These are phyloP conservation scores for Nematostella vectensis DNA, from an alignment of 92 coral and sea anemone genomes.

Conservation along the genomic window DNA sequence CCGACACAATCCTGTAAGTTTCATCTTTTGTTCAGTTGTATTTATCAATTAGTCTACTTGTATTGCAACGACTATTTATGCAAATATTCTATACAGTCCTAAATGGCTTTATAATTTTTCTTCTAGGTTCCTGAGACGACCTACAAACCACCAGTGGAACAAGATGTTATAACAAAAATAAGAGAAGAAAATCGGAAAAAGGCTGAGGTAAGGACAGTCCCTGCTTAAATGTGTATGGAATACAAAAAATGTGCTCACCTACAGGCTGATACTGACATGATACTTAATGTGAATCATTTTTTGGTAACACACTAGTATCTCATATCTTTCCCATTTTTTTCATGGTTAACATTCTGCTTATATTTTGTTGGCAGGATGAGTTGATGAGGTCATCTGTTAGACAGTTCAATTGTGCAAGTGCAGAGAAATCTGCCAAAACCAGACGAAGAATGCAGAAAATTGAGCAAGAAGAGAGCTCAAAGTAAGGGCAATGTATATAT, in stretches of 20 bases:
- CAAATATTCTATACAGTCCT: too few relatives aligned
- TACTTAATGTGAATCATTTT: too few relatives aligned
- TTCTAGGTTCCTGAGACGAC: slow-evolving; percentile 85
- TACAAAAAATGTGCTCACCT: too few relatives aligned
- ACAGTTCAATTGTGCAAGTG: slow-evolving; percentile 87
- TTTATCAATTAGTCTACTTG: background rate
- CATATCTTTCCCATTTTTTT: too few relatives aligned
- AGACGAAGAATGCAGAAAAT: slow-evolving; percentile 62
- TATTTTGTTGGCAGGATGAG: slow-evolving; percentile 42
- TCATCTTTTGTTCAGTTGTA: background rate
- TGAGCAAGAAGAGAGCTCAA: slow-evolving; percentile 60
- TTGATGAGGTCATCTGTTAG: slow-evolving; percentile 62
- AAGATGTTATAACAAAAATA: slow-evolving; percentile 53
- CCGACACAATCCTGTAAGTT: slow-evolving; percentile 73
- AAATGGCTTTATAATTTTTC: too few relatives aligned
- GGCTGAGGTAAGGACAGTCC: slow-evolving; percentile 98
- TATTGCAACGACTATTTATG: too few relatives aligned
- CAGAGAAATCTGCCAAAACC: slow-evolving; percentile 84
- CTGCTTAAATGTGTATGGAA: too few relatives aligned
- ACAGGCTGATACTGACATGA: too few relatives aligned
- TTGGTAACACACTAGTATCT: too few relatives aligned
- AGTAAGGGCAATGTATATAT: slow-evolving; percentile 31
- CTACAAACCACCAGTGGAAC: slow-evolving; percentile 79
- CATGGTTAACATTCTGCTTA: too few relatives aligned
- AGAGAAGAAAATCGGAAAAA: slow-evolving; percentile 71